Percentiles rank a stretch among this genome's conserved stretches.
Evolutionary conservation across 1,140 invertebrate species (phyloP).

Genomic region (Meloidogyne hapla): DNA sequence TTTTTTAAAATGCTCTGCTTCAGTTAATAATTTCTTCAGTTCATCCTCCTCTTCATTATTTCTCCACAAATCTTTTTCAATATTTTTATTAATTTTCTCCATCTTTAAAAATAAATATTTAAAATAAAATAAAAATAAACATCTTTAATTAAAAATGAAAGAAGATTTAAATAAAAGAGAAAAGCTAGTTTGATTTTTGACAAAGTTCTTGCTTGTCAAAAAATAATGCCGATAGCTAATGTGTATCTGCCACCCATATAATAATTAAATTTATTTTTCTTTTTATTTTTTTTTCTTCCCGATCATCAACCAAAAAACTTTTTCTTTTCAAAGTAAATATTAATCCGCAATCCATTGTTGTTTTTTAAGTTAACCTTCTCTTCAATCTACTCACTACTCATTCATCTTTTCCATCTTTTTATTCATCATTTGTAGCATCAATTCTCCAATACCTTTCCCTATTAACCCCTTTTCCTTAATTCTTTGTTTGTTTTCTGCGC

Average conservation of each 20-base stretch:
- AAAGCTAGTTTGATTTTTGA: not conserved
- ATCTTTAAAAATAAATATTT: not conserved
- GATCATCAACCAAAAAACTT: not conserved
- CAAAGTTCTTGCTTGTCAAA: not conserved
- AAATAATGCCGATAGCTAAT: not conserved
- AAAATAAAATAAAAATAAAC: not conserved
- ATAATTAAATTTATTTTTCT: not conserved
- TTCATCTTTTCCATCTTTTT: not conserved
- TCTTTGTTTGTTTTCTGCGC: not conserved
- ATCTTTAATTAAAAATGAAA: conserved; percentile 1
- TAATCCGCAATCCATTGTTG: no score
- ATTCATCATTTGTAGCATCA: no score
- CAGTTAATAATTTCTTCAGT: conserved; percentile 26
- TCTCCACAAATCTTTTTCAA: not conserved
- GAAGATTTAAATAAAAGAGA: not conserved
- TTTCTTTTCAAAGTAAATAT: no score
- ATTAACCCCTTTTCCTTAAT: no score
- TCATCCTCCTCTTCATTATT: conserved; percentile 23
- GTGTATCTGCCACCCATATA: not conserved
- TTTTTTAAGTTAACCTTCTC: no score
- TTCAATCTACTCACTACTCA: no score
- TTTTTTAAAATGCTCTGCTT: conserved; percentile 34
- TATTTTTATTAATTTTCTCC: not conserved
- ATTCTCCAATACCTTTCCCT: not conserved
- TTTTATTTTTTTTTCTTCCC: not conserved